Conservation (phyloP, 2,888 invertebrate species). For the Drosophila robusta region DNA sequence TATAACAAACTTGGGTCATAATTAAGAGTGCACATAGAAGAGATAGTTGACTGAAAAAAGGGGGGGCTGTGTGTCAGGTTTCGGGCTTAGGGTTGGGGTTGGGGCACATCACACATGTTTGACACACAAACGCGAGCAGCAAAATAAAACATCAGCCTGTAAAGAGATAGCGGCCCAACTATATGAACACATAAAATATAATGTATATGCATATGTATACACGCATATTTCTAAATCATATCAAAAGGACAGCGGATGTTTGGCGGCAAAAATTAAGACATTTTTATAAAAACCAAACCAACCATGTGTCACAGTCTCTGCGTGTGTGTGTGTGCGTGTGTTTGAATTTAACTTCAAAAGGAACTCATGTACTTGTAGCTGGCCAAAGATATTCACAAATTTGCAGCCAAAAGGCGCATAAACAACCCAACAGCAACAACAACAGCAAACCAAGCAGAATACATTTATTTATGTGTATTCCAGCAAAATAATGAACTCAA, state of each 20-base stretch:
- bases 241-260: constrained; percentile 46
- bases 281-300: constrained; percentile 7
- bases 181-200: constrained; percentile 2
- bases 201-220: neutral
- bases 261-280: constrained; percentile 44
- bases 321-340: constrained; percentile 5
- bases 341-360: constrained; percentile 50
- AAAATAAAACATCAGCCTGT: constrained; percentile 1
- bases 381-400: constrained; percentile 48
- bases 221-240: constrained; percentile 4
- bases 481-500: constrained; percentile 52
- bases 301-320: constrained; percentile 26
- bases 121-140: constrained; percentile 37
- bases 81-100: constrained; percentile 1
- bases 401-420: constrained; percentile 49
- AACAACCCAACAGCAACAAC: constrained; percentile 15
- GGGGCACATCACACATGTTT: constrained; percentile 43
- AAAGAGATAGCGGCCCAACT: constrained; percentile 6
- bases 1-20: constrained; percentile 44
- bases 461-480: constrained; percentile 48
- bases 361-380: constrained; percentile 40
- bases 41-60: constrained; percentile 31
- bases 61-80: neutral
- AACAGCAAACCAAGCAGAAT: constrained; percentile 25
- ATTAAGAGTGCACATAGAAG: constrained; percentile 54